These are phyloP conservation scores for Athalia circularis DNA, from an alignment of 2,888 invertebrate species.

Conservation along the genomic window DNA sequence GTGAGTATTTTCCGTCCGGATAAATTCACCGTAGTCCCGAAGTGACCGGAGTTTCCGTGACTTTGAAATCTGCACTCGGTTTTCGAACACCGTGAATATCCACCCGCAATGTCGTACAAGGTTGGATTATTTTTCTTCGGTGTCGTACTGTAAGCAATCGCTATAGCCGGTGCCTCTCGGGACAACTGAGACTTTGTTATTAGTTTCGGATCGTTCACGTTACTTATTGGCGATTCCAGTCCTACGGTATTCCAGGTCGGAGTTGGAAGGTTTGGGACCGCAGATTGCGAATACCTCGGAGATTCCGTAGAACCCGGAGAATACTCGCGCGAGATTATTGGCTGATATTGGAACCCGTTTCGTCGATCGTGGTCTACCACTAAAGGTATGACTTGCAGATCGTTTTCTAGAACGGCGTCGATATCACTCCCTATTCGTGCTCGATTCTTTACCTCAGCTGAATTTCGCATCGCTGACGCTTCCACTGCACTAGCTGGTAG, in stretches of 20 bases:
- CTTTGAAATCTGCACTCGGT: background rate
- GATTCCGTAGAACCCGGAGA: conserved; percentile 18
- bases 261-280: conserved; percentile 31
- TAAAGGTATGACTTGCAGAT: conserved; percentile 41
- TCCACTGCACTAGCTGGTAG: background rate
- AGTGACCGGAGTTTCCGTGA: background rate
- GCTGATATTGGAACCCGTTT: conserved; percentile 45
- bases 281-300: conserved; percentile 37
- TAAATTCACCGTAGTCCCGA: background rate
- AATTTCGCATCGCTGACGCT: conserved; percentile 3
- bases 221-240: conserved; percentile 35
- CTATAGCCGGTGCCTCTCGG: background rate
- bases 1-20: conserved; percentile 23
- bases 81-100: background rate
- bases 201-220: conserved; percentile 37
- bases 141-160: conserved; percentile 18
- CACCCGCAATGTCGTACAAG: background rate
- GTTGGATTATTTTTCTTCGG: conserved; percentile 16
- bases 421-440: conserved; percentile 24
- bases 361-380: conserved; percentile 37
- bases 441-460: conserved; percentile 11
- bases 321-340: conserved; percentile 41
- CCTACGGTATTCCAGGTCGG: conserved; percentile 3
- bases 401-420: conserved; percentile 36
- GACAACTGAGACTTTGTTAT: conserved; percentile 39